A percentile compares a stretch with the other conserved stretches of the same genome.
Conservation (phyloP, 2,888 invertebrate species). For the Pyrrhosoma nymphula region DNA sequence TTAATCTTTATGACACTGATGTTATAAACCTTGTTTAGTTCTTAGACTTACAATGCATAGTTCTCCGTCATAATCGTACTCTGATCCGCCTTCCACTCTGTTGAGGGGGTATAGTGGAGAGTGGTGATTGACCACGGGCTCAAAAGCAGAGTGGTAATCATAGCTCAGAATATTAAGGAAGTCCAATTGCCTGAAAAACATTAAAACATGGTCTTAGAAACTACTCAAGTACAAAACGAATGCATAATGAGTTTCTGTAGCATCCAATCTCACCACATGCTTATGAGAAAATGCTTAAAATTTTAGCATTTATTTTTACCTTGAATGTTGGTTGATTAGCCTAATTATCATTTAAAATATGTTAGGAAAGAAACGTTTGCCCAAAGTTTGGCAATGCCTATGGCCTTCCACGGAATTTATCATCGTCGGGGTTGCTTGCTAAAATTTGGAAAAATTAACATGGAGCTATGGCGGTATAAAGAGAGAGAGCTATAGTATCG, state of each 20-base stretch:
- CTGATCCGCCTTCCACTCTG: constrained; percentile 75
- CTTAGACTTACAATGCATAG: constrained; percentile 89
- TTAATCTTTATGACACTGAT: neutral
- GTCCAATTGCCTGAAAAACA: constrained; percentile 85
- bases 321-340: no score
- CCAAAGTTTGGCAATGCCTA: no score
- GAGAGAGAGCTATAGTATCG: no score
- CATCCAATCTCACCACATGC: no score
- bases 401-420: no score
- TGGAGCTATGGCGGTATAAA: no score
- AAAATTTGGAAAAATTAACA: no score
- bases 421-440: no score
- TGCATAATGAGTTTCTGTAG: neutral
- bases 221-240: neutral
- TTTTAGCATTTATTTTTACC: no score
- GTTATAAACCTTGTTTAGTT: neutral
- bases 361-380: no score
- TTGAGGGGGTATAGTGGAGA: constrained; percentile 91
- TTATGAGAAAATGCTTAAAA: no score
- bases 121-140: constrained; percentile 95
- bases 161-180: constrained; percentile 95
- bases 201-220: neutral
- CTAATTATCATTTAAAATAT: no score
- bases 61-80: constrained; percentile 92
- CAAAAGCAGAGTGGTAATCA: constrained; percentile 95